Conservation (phyloP, 2,113 vertebrate species). For the Poeciliopsis turrubarensis region DNA sequence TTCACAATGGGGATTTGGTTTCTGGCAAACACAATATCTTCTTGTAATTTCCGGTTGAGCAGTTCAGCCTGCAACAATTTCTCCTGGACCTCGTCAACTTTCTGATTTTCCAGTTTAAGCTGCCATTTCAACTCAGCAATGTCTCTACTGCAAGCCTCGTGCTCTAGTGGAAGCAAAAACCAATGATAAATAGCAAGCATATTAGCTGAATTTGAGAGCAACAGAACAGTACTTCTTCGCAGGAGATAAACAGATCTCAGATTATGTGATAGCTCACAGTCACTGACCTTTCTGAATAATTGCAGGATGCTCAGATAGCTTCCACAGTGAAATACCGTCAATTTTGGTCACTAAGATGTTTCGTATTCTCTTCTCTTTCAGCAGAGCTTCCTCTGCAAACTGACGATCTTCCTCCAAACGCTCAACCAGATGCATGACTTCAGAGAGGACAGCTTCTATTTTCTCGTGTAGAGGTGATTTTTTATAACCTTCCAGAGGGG, state of each 20-base stretch:
- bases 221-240: neutral
- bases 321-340: constrained; percentile 81
- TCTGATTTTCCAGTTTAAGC: constrained; percentile 67
- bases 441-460: constrained; percentile 79
- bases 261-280: neutral
- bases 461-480: constrained; percentile 76
- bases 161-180: constrained; percentile 68
- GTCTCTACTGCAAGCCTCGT: constrained; percentile 75
- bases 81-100: constrained; percentile 59
- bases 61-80: constrained; percentile 60
- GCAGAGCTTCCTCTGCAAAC: constrained; percentile 81
- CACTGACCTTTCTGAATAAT: constrained; percentile 82
- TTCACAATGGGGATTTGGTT: constrained; percentile 80
- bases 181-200: neutral
- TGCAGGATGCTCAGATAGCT: constrained; percentile 77
- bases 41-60: constrained; percentile 67
- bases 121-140: constrained; percentile 78
- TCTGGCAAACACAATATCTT: constrained; percentile 79
- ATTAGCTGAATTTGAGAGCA: constrained; percentile 1
- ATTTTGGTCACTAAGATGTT: constrained; percentile 74
- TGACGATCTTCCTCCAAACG: constrained; percentile 84
- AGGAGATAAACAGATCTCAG: neutral
- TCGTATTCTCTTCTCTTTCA: constrained; percentile 75
- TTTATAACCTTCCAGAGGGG: constrained; percentile 55
- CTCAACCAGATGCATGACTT: constrained; percentile 84